Conservation (phyloP, 2,113 vertebrate genomes). For the Martes martes region DNA sequence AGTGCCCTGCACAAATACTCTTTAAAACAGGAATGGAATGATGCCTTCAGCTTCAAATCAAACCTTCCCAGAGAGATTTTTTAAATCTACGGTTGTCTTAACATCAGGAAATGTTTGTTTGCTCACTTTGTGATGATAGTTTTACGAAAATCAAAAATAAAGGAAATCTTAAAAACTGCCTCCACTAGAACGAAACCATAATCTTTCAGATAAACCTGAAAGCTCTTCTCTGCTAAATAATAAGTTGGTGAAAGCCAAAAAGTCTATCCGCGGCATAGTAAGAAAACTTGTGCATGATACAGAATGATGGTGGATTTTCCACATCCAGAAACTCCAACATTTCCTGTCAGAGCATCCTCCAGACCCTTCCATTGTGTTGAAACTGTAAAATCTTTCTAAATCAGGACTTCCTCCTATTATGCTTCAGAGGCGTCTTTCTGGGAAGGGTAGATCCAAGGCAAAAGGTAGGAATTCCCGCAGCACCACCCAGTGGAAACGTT, state of each 20-base stretch:
- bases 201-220: conserved; percentile 44
- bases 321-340: conserved; percentile 83
- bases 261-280: background rate
- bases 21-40: background rate
- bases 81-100: conserved; percentile 10
- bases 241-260: background rate
- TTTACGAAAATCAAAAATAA: conserved; percentile 54
- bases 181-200: background rate
- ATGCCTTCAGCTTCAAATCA: background rate
- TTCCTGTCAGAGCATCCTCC: conserved; percentile 91
- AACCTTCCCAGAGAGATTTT: background rate
- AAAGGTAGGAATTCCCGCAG: conserved; percentile 93
- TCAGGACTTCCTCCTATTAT: conserved; percentile 99
- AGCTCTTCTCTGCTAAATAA: conserved; percentile 33
- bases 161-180: conserved; percentile 14
- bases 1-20: background rate
- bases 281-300: conserved; percentile 54
- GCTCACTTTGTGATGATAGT: conserved; percentile 29
- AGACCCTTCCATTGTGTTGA: conserved; percentile 86
- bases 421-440: conserved; percentile 89
- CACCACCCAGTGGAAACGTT: conserved; percentile 88
- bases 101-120: conserved; percentile 69
- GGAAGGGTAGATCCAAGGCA: conserved; percentile 87
- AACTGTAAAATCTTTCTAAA: conserved; percentile 93
- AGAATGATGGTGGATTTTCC: conserved; percentile 82